A percentile compares a stretch with the other conserved stretches of the same genome.
phyloP scores from a whole-genome alignment of 2,113 vertebrate genomes.

The Naja naja region DNA sequence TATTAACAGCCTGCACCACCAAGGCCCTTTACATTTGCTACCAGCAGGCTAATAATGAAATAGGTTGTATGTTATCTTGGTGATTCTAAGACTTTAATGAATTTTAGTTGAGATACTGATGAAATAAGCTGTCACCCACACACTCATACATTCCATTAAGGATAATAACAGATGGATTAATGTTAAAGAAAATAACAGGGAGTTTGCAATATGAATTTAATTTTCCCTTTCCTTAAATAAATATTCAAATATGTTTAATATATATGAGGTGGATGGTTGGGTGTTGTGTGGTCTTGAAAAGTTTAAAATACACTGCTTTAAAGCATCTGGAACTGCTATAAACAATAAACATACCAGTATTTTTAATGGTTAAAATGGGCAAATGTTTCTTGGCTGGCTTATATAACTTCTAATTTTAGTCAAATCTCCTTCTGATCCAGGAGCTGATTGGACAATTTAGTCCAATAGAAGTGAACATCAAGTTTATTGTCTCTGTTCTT shows the following conservation, averaged over 20 bases:
- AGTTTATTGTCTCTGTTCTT: background rate
- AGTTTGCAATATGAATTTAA: background rate
- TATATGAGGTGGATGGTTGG: background rate
- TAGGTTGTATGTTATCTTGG: background rate
- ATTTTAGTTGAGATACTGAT: background rate
- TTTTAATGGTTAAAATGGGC: background rate
- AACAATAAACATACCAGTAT: background rate
- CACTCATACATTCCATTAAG: background rate
- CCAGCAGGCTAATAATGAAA: background rate
- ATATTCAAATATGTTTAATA: background rate
- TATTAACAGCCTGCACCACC: too few relatives aligned
- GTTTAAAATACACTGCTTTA: background rate
- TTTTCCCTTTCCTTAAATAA: background rate
- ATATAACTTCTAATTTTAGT: background rate
- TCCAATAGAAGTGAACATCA: background rate
- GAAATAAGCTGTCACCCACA: background rate
- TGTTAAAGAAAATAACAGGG: background rate
- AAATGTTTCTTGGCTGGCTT: background rate
- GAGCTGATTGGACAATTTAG: background rate
- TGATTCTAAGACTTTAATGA: background rate
- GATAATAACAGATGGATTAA: background rate
- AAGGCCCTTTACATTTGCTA: too few relatives aligned
- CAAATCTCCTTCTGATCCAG: background rate
- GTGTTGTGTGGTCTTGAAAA: background rate
- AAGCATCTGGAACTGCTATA: background rate